Conservation (phyloP, 2,113 vertebrate genomes). For the Donacobius atricapilla region DNA sequence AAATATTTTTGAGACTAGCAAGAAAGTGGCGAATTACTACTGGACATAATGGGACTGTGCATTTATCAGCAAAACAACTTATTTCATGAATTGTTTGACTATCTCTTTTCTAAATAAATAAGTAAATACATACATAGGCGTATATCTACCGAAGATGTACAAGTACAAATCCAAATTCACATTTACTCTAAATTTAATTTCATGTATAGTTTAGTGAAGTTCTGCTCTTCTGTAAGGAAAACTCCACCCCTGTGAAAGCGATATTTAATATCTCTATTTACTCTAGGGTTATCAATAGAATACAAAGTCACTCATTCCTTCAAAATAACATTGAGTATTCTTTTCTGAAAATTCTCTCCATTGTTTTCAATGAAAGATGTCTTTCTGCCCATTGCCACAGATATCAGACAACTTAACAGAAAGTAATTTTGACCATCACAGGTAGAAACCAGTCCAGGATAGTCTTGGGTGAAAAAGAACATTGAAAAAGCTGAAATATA, state of each 20-base stretch:
- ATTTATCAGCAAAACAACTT: not conserved
- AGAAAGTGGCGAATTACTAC: not conserved
- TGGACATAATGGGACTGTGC: not conserved
- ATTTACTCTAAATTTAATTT: not conserved
- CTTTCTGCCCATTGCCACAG: not conserved
- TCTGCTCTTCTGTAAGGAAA: not conserved
- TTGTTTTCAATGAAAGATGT: conserved; percentile 55
- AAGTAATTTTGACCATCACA: conserved; percentile 25
- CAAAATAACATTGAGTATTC: not conserved
- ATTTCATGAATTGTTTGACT: not conserved
- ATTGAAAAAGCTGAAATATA: not conserved
- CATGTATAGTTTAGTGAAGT: not conserved
- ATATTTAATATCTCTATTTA: not conserved
- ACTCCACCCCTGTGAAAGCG: not conserved
- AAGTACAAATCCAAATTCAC: not conserved
- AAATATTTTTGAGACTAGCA: not conserved
- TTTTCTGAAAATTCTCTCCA: conserved; percentile 35
- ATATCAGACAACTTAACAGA: conserved; percentile 32
- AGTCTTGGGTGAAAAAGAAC: not conserved
- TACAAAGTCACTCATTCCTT: conserved; percentile 6
- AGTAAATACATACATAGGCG: not conserved
- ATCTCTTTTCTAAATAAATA: not conserved
- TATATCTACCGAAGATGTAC: not conserved
- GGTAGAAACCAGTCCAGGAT: not conserved
- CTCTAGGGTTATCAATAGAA: conserved; percentile 10